These are phyloP conservation scores for Polyodon spathula DNA, from an alignment of 2,113 vertebrate species.

Conservation along the genomic window DNA sequence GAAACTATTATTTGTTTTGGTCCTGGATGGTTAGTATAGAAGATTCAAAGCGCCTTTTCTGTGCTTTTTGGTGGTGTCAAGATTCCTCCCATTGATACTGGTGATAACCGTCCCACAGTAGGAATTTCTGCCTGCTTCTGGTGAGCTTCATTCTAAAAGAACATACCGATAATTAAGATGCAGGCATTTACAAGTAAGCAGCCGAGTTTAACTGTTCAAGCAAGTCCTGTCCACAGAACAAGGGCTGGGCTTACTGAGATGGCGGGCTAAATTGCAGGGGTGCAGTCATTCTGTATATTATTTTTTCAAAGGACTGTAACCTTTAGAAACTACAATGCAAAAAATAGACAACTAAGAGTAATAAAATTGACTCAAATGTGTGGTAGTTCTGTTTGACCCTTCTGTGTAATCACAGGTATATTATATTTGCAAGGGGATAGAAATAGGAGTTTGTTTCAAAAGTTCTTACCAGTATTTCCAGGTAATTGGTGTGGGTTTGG, in stretches of 20 bases:
- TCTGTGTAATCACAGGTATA: no score
- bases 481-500: conserved; percentile 81
- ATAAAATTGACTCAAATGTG: no score
- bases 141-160: conserved; percentile 43
- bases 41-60: conserved; percentile 58
- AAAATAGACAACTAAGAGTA: no score
- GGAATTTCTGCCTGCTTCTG: conserved; percentile 26
- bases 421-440: no score
- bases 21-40: conserved; percentile 29
- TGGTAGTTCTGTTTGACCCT: no score
- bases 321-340: no score
- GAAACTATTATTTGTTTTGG: background rate
- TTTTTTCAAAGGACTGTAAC: no score
- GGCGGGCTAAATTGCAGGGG: no score
- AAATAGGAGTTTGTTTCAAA: background rate
- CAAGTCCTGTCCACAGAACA: no score
- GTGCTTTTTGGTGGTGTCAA: conserved; percentile 89
- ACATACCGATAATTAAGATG: background rate
- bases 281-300: no score
- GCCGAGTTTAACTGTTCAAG: no score
- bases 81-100: conserved; percentile 56
- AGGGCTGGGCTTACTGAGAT: no score
- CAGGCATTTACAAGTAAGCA: background rate
- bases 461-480: conserved; percentile 79
- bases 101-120: conserved; percentile 50